Evolutionary conservation across 2,888 invertebrate species (phyloP).

Genomic region (Meteorus colon): DNA sequence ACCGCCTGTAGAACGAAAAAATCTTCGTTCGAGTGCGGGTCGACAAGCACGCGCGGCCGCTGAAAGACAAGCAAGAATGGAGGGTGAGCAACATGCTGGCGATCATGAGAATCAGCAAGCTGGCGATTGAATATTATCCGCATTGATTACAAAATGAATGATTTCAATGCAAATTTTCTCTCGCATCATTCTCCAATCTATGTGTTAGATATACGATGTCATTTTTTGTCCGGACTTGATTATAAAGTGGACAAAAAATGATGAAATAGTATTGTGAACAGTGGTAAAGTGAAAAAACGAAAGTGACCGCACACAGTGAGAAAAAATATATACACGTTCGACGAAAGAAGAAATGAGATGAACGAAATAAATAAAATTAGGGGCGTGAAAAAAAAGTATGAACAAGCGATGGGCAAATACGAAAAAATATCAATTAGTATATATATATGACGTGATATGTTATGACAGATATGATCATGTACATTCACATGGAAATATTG

Average conservation of each 20-base stretch:
- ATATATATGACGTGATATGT: conserved; percentile 48
- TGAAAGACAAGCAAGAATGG: conserved; percentile 69
- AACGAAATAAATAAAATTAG: not conserved
- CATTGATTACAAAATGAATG: conserved; percentile 25
- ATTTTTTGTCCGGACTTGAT: not conserved
- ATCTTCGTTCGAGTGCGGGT: conserved; percentile 83
- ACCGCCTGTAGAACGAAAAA: conserved; percentile 77
- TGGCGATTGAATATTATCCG: conserved; percentile 56
- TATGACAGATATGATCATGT: conserved; percentile 10
- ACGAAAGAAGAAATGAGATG: not conserved
- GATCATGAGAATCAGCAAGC: conserved; percentile 58
- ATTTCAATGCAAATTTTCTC: not conserved
- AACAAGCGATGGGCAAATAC: not conserved
- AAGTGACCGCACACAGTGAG: not conserved
- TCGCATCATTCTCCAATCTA: not conserved
- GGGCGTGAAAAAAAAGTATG: not conserved
- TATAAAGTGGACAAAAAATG: not conserved
- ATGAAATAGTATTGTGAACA: not conserved
- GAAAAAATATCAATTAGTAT: conserved; percentile 21
- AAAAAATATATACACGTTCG: not conserved
- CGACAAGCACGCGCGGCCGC: conserved; percentile 79
- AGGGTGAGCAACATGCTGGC: conserved; percentile 74
- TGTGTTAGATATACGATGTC: not conserved
- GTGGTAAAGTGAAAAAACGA: not conserved
- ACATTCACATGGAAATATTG: not conserved